Percentiles rank a stretch among this genome's conserved stretches.
phyloP scores from a whole-genome alignment of 2,113 vertebrate genomes.

The Australoheros scitulus region DNA sequence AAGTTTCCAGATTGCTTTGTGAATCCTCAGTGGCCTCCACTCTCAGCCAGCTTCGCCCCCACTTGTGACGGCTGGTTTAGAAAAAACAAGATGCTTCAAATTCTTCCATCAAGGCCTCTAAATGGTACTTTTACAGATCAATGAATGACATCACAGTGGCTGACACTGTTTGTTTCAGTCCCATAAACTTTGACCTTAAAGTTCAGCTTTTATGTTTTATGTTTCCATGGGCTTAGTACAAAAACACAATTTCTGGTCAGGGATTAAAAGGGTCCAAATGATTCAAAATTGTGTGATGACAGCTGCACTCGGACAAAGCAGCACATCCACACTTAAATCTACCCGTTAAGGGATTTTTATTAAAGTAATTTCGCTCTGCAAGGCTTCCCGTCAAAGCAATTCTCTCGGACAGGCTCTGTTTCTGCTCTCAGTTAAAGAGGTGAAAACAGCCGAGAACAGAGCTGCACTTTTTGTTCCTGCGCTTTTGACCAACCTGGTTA shows the following conservation, averaged over 20 bases:
- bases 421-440: constrained; percentile 8
- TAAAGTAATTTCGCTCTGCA: not conserved
- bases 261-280: constrained; percentile 1
- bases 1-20: constrained; percentile 6
- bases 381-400: not conserved
- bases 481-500: constrained; percentile 31
- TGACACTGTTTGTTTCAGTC: not conserved
- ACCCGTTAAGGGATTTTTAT: not conserved
- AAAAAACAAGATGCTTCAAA: not conserved
- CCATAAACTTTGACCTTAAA: not conserved
- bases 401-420: not conserved
- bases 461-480: constrained; percentile 21
- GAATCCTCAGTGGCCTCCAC: not conserved
- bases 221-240: not conserved
- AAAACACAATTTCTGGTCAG: not conserved
- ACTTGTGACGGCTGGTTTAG: not conserved
- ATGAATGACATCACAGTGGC: not conserved
- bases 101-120: not conserved
- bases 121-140: not conserved
- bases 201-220: not conserved
- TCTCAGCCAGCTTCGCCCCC: not conserved
- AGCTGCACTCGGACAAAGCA: not conserved
- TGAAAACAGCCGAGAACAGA: constrained; percentile 18
- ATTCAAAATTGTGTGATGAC: not conserved
- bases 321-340: not conserved